Conservation (phyloP, 2,113 vertebrate species). For the Dascyllus trimaculatus region DNA sequence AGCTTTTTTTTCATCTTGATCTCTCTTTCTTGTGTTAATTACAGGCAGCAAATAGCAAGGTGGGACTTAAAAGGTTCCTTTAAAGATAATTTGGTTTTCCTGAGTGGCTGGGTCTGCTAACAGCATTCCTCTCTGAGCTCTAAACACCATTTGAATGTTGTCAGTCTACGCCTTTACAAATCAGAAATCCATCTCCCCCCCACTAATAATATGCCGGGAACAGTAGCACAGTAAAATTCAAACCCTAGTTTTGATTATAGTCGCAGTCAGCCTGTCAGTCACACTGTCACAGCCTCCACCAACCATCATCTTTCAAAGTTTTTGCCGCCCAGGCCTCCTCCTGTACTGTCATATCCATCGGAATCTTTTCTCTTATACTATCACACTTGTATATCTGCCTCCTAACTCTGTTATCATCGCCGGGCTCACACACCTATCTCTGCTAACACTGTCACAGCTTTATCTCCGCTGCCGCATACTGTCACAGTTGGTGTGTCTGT, state of each 20-base stretch:
- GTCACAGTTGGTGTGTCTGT: slow-evolving; percentile 64
- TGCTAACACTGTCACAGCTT: slow-evolving; percentile 57
- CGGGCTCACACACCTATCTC: slow-evolving; percentile 45
- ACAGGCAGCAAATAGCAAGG: slow-evolving; percentile 28
- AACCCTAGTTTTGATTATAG: slow-evolving; percentile 10
- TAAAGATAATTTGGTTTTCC: slow-evolving; percentile 35
- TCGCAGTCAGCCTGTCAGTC: slow-evolving; percentile 30
- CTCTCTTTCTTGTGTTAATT: slow-evolving; percentile 59
- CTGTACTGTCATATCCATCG: slow-evolving; percentile 44
- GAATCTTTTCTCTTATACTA: slow-evolving; percentile 37
- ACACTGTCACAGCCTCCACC: slow-evolving; percentile 13
- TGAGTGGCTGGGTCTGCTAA: slow-evolving; percentile 15
- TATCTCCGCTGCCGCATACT: slow-evolving; percentile 52
- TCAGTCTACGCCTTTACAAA: background rate
- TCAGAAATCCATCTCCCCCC: background rate
- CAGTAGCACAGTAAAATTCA: slow-evolving; percentile 4
- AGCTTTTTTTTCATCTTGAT: slow-evolving; percentile 13
- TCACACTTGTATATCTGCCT: slow-evolving; percentile 49
- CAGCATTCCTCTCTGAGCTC: slow-evolving; percentile 7
- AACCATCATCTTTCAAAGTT: slow-evolving; percentile 44
- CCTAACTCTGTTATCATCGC: slow-evolving; percentile 60
- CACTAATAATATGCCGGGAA: slow-evolving; percentile 16
- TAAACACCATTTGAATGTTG: slow-evolving; percentile 24
- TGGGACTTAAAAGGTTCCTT: slow-evolving; percentile 40
- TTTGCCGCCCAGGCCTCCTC: slow-evolving; percentile 16